Evolutionary conservation across 2,113 vertebrate species (phyloP).

Genomic region (Cebidichthys violaceus): DNA sequence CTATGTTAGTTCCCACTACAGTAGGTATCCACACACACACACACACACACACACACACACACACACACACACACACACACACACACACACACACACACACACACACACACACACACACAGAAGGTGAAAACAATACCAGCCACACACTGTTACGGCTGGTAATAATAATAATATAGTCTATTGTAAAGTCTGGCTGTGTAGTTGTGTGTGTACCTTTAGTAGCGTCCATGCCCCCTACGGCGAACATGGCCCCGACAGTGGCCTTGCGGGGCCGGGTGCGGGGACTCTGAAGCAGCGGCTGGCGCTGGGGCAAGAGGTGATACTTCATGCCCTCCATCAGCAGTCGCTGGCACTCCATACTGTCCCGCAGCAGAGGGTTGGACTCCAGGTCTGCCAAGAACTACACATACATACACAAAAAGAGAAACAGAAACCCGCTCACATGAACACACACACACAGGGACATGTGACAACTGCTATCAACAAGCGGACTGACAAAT

Average conservation of each 20-base stretch:
- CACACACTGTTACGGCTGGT: not conserved
- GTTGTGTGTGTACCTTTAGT: slow-evolving; percentile 86
- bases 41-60: not conserved
- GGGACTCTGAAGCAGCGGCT: slow-evolving; percentile 94
- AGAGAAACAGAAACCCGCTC: not conserved
- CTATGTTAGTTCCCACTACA: no score
- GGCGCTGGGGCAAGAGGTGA: slow-evolving; percentile 94
- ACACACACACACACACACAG: not conserved
- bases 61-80: not conserved
- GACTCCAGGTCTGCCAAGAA: slow-evolving; percentile 97
- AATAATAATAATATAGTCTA: not conserved
- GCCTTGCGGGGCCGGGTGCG: slow-evolving; percentile 97
- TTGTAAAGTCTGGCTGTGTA: not conserved
- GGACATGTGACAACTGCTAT: slow-evolving; percentile 18
- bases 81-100: not conserved
- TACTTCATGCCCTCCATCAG: slow-evolving; percentile 99
- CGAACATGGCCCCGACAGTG: slow-evolving; percentile 95
- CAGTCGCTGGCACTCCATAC: slow-evolving; percentile 96
- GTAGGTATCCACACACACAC: no score
- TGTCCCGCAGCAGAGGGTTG: slow-evolving; percentile 92
- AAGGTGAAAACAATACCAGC: not conserved
- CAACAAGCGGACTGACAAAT: slow-evolving; percentile 27
- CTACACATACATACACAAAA: slow-evolving; percentile 74
- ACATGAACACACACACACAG: slow-evolving; percentile 20
- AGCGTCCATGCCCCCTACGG: slow-evolving; percentile 97